phyloP scores from a whole-genome alignment of 2,113 vertebrate species.

The Stigmatopora nigra region DNA sequence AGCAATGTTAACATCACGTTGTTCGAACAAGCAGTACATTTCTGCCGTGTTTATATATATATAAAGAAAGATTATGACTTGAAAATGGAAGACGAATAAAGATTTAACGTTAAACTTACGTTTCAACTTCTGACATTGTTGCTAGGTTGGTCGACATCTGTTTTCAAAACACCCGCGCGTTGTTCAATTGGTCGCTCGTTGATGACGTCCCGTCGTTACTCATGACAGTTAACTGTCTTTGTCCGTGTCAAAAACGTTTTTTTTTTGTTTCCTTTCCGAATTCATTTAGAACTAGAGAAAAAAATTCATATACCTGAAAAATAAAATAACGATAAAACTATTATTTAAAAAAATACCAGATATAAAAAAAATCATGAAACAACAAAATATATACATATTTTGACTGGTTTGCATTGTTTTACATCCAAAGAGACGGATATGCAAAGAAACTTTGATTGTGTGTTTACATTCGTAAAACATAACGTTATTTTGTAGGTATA shows the following conservation, averaged over 20 bases:
- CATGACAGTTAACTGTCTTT: too few species aligned
- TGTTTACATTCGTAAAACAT: neutral
- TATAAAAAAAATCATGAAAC: too few species aligned
- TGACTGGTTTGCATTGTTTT: too few species aligned
- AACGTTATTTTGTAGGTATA: neutral
- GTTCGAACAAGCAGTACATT: neutral
- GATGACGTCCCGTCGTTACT: neutral
- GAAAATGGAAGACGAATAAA: neutral
- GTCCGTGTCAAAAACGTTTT: too few species aligned
- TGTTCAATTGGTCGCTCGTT: neutral
- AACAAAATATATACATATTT: too few species aligned
- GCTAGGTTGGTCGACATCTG: neutral
- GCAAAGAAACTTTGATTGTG: too few species aligned
- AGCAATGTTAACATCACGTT: neutral
- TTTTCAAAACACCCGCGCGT: constrained; percentile 2
- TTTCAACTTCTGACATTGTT: neutral
- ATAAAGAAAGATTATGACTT: neutral
- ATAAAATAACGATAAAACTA: too few species aligned
- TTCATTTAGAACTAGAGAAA: too few species aligned
- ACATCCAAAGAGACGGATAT: too few species aligned
- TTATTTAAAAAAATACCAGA: too few species aligned
- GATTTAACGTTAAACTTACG: neutral
- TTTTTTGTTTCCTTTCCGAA: too few species aligned
- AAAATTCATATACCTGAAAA: too few species aligned
- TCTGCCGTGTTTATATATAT: neutral